Percentiles rank a stretch among this genome's conserved stretches.
Conservation (phyloP, 2,113 vertebrate species). For the Vimba vimba region DNA sequence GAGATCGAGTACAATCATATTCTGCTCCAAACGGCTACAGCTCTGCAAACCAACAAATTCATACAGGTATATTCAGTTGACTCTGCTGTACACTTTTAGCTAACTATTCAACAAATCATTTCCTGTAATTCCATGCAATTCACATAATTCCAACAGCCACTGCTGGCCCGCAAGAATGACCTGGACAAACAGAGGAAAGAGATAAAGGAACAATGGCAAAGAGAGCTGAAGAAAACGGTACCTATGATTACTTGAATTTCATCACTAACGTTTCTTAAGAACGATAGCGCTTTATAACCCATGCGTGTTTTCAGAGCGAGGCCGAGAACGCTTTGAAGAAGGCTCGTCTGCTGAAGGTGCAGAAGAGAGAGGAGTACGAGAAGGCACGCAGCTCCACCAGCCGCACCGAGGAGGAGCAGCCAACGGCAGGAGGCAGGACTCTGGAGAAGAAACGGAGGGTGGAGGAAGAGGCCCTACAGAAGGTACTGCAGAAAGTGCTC, state of each 20-base stretch:
- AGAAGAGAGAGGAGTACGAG: slow-evolving; percentile 91
- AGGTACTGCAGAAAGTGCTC: slow-evolving; percentile 71
- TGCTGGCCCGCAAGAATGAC: slow-evolving; percentile 90
- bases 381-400: slow-evolving; percentile 85
- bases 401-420: slow-evolving; percentile 89
- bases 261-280: background rate
- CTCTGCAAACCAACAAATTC: slow-evolving; percentile 95
- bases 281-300: background rate
- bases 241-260: background rate
- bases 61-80: slow-evolving; percentile 83
- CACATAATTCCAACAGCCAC: slow-evolving; percentile 78
- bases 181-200: slow-evolving; percentile 95
- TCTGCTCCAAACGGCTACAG: slow-evolving; percentile 84
- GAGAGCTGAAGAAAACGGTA: slow-evolving; percentile 95
- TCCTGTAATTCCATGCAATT: background rate
- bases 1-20: slow-evolving; percentile 88
- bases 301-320: slow-evolving; percentile 80
- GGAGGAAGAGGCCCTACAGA: slow-evolving; percentile 92
- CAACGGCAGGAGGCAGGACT: slow-evolving; percentile 79
- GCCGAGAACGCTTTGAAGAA: slow-evolving; percentile 85
- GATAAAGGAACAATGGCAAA: slow-evolving; percentile 96
- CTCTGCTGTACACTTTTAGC: background rate
- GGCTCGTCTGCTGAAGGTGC: slow-evolving; percentile 81
- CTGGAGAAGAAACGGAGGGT: slow-evolving; percentile 89
- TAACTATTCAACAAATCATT: background rate